Percentiles rank a stretch among this genome's conserved stretches.
phyloP scores from a whole-genome alignment of 2,797 vertebrate species.

The Lithobates pipiens region DNA sequence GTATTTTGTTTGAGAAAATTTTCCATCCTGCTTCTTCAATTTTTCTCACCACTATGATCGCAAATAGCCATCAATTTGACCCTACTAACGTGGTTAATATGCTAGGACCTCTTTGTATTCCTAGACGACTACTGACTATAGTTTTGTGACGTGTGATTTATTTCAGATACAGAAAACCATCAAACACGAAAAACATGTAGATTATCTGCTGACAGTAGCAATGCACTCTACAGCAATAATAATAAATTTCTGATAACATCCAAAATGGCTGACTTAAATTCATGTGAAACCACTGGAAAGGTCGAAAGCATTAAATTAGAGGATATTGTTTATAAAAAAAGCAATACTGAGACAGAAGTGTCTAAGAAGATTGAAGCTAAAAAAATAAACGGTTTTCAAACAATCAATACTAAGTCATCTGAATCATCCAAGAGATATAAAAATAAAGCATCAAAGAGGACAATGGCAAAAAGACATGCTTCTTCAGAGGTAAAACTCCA shows the following conservation, averaged over 20 bases:
- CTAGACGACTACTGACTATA: neutral
- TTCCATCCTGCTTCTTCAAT: too few relatives aligned
- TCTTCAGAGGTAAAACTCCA: neutral
- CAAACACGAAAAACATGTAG: neutral
- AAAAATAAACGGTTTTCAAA: neutral
- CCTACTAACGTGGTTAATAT: too few relatives aligned
- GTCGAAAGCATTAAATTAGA: neutral
- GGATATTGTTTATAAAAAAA: neutral
- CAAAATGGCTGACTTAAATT: neutral
- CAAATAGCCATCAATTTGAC: too few relatives aligned
- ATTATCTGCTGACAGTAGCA: neutral
- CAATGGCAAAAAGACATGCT: neutral
- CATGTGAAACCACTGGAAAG: neutral
- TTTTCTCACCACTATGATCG: too few relatives aligned
- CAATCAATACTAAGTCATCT: neutral
- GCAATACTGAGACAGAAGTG: neutral
- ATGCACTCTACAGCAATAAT: neutral
- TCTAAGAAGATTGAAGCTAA: neutral
- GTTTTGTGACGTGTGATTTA: neutral
- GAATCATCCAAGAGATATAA: neutral
- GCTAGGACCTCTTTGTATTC: too few relatives aligned
- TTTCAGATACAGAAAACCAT: conserved; percentile 31
- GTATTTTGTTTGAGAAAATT: too few relatives aligned
- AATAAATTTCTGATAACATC: neutral
- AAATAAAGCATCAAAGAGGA: neutral